Conservation (phyloP, 2,888 invertebrate species). For the Blera fallax region DNA sequence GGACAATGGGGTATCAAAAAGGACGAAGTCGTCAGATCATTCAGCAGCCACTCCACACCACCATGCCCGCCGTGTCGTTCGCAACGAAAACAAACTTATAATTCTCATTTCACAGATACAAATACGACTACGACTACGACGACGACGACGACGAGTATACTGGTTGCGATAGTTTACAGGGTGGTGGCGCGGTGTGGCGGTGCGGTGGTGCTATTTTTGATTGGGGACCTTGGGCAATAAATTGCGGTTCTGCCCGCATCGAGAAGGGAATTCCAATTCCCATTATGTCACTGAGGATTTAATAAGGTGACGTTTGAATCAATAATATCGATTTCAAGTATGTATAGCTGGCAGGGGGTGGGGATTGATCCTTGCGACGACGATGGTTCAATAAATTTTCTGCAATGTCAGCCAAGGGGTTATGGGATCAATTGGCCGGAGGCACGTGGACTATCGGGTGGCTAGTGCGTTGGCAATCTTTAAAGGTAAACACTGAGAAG, state of each 20-base stretch:
- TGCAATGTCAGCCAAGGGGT: background rate
- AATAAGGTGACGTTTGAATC: slow-evolving; percentile 16
- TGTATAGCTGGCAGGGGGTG: background rate
- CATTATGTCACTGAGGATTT: slow-evolving; percentile 5
- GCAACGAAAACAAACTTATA: background rate
- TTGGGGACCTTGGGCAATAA: slow-evolving; percentile 35
- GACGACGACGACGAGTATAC: too few species aligned
- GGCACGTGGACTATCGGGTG: slow-evolving; percentile 30
- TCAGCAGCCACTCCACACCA: background rate
- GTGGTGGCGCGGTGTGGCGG: background rate
- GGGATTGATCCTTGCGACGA: background rate
- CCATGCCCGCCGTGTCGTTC: too few species aligned
- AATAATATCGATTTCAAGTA: background rate
- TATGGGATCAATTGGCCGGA: slow-evolving; percentile 1
- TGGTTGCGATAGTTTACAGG: background rate
- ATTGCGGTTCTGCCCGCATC: slow-evolving; percentile 16
- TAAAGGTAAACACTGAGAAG: slow-evolving; percentile 7
- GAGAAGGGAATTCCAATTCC: slow-evolving; percentile 4
- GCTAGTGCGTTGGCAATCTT: slow-evolving; percentile 22
- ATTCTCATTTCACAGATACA: background rate
- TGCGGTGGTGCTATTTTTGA: background rate
- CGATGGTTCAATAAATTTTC: background rate
- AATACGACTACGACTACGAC: too few species aligned
- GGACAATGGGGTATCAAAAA: background rate
- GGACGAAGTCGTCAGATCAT: background rate